Evolutionary conservation across 2,888 invertebrate genomes (phyloP).

Genomic region (Drosophila mulleri): DNA sequence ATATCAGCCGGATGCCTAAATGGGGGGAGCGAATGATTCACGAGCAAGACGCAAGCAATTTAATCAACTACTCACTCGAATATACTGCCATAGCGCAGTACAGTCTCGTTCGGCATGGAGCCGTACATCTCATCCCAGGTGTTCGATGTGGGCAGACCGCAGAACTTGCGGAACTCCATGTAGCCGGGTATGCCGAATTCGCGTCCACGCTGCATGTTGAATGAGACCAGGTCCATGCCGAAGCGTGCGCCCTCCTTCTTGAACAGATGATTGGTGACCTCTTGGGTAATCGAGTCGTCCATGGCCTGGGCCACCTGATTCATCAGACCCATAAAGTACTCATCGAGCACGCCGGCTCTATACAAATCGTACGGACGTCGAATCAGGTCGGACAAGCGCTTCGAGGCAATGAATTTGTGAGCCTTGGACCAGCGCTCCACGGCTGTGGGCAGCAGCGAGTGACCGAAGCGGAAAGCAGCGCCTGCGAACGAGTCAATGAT

Average conservation of each 20-base stretch:
- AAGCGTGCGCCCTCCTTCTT: constrained; percentile 90
- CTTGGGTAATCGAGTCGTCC: constrained; percentile 96
- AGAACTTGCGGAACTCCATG: constrained; percentile 96
- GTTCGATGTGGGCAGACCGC: constrained; percentile 92
- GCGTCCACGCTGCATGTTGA: constrained; percentile 96
- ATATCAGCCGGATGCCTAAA: constrained; percentile 94
- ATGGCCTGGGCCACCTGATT: constrained; percentile 97
- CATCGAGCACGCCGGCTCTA: constrained; percentile 95
- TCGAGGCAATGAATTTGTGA: constrained; percentile 96
- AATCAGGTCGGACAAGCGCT: constrained; percentile 94
- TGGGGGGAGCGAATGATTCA: neutral
- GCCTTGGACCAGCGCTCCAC: constrained; percentile 98
- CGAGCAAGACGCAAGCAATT: fast-evolving
- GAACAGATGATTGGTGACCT: constrained; percentile 96
- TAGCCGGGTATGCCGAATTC: constrained; percentile 96
- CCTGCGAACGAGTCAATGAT: constrained; percentile 96
- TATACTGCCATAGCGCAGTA: constrained; percentile 92
- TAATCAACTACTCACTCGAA: constrained; percentile 88
- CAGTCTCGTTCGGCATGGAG: constrained; percentile 95
- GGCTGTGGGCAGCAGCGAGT: constrained; percentile 94
- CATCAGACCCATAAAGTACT: constrained; percentile 96
- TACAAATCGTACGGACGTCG: constrained; percentile 95
- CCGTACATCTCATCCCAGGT: constrained; percentile 92
- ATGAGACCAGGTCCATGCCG: constrained; percentile 95
- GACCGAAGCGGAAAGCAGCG: constrained; percentile 96